Percentiles rank a stretch among this genome's conserved stretches.
These are phyloP conservation scores for Crioceris asparagi DNA, from an alignment of 2,888 invertebrate species.

Conservation along the genomic window DNA sequence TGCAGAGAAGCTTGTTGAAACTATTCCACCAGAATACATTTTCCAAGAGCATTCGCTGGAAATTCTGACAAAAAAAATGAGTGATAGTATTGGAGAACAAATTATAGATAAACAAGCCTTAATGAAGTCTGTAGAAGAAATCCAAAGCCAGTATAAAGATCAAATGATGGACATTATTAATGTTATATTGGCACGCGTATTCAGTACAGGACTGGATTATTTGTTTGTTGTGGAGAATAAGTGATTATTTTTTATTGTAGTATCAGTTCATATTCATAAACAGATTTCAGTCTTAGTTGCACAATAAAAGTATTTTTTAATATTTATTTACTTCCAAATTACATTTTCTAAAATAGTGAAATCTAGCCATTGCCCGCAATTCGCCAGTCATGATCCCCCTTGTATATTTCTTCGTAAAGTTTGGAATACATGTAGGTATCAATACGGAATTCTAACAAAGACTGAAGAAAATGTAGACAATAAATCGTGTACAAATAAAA, in stretches of 20 bases:
- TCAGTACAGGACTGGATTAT: conserved; percentile 29
- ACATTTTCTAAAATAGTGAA: no score
- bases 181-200: conserved; percentile 28
- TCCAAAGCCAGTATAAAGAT: conserved; percentile 14
- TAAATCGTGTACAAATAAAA: no score
- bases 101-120: conserved; percentile 21
- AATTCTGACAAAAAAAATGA: conserved; percentile 16
- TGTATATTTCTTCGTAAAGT: no score
- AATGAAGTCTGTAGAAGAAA: conserved; percentile 9
- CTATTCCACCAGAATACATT: conserved; percentile 21
- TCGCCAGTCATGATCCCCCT: no score
- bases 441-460: no score
- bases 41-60: conserved; percentile 14
- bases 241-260: conserved; percentile 4
- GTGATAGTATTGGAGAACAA: conserved; percentile 15
- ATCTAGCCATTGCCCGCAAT: no score
- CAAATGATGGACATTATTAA: conserved; percentile 26
- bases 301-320: no score
- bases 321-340: no score
- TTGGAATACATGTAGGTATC: no score
- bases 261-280: no score
- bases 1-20: conserved; percentile 24
- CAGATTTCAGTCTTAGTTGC: no score
- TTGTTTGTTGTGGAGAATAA: conserved; percentile 25
- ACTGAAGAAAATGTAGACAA: no score